Evolutionary conservation across 2,888 invertebrate genomes (phyloP), one percentile per base, ranked within the genome.

Genomic region (Cyaniris semiargus): DNA sequence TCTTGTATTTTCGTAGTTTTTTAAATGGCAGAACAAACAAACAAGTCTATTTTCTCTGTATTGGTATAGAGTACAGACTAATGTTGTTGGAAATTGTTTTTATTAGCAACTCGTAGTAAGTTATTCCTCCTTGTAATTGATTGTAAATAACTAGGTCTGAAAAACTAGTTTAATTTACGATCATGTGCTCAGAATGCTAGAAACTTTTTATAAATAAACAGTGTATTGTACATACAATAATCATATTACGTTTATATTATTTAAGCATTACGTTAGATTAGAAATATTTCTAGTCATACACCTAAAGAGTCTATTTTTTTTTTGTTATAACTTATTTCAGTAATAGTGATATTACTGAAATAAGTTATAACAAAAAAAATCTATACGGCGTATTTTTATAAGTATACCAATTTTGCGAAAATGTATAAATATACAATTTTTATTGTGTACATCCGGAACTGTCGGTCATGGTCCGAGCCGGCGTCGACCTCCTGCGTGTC

Each of bases 161-260:
- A 72, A 72, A 72, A 72, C 72, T 72, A 44, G 71, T 71, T 72
- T 60, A 10, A 60, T 60, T 60, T 60, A 60, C 60, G 60, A 60
- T 60, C 60, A 60, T 60, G 13, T 23, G 23, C 23, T 21, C 60
- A 60, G 13, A 60, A 60, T 60, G 60, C 23, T 10, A 23, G 23
- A 23, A 23, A 23, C 21, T 60, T 60, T 23, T 60, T 60, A 13
- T 13, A 13, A 21, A 60, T 10, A 23, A 60, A 60, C 60, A 23
- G 21, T 60, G 10, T 60, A 23, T 60, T 60, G 21, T 23, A 60
- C n/a, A n/a, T 23, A 23, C 23, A 21, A 23, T 13, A 60, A 23
- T 60, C 23, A 60, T 23, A 23, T 60, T 21, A 60, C 21, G 60
- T 60, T 60, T 23, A 10, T 60, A 23, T 1, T 60, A 13, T 23